Conservation (phyloP, 92 coral and sea anemone species). For the Blastomussa wellsi region DNA sequence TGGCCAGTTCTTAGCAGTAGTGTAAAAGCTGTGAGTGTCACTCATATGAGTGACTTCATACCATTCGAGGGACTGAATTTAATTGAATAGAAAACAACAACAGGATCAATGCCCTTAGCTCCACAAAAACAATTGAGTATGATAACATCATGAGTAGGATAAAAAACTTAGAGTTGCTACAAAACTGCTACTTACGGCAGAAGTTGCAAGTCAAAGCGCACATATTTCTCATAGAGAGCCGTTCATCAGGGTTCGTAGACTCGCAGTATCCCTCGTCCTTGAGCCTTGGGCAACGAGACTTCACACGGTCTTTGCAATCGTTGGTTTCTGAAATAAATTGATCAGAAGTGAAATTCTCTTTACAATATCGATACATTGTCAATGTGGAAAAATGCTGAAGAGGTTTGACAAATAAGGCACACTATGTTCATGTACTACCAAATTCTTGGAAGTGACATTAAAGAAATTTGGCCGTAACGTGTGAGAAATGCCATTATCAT, state of each 20-base stretch:
- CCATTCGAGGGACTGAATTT: no score
- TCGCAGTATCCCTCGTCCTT: constrained; percentile 64
- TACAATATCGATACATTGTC: not conserved
- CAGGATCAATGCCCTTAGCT: no score
- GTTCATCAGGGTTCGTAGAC: constrained; percentile 48
- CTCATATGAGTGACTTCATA: no score
- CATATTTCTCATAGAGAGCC: constrained; percentile 67
- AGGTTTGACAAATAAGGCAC: not conserved
- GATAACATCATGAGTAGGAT: no score
- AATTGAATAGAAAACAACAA: no score
- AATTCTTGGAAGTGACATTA: not conserved
- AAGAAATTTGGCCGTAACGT: not conserved
- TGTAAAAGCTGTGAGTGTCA: no score
- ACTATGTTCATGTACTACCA: not conserved
- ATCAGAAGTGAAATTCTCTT: not conserved
- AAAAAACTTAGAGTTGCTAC: not conserved
- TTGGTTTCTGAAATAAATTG: constrained; percentile 20
- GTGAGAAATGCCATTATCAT: no score
- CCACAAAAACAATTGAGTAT: no score
- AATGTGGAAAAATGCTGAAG: no score
- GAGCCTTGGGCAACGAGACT: constrained; percentile 53
- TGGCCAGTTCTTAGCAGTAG: no score
- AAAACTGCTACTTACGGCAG: constrained; percentile 60
- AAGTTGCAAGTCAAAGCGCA: constrained; percentile 71
- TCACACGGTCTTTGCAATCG: constrained; percentile 65